A percentile compares a stretch with the other conserved stretches of the same genome.
Evolutionary conservation across 1,140 invertebrate species (phyloP).

Genomic region (Drosophila prosaltans): DNA sequence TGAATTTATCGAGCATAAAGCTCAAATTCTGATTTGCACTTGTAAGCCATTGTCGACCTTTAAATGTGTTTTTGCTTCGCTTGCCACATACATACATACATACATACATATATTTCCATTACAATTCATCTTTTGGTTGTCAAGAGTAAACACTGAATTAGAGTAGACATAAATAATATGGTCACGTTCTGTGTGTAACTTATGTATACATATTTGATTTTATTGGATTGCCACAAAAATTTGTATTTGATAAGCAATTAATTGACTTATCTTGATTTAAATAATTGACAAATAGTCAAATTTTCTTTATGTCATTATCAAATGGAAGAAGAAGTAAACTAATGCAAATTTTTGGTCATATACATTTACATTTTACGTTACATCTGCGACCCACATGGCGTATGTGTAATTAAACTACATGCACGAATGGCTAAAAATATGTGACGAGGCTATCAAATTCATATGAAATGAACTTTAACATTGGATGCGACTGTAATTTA

Average conservation of each 20-base stretch:
- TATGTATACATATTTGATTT: conserved; percentile 24
- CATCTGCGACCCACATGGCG: neutral
- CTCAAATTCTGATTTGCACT: neutral
- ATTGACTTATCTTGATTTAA: too few species aligned
- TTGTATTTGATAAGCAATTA: too few species aligned
- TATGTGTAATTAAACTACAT: conserved; percentile 42
- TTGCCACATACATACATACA: neutral
- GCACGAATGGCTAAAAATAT: conserved; percentile 1
- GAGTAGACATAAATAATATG: conserved; percentile 28
- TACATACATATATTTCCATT: too few species aligned
- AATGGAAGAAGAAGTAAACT: too few species aligned
- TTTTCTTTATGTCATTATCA: too few species aligned
- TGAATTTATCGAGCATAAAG: neutral
- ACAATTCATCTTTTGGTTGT: too few species aligned
- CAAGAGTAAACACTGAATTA: conserved; percentile 66
- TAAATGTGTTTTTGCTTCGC: neutral
- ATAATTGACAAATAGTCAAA: too few species aligned
- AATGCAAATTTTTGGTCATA: too few species aligned
- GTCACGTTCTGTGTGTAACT: conserved; percentile 56
- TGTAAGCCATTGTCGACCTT: too few species aligned
- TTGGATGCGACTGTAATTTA: neutral
- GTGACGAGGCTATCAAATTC: neutral
- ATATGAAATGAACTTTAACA: neutral
- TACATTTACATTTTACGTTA: too few species aligned
- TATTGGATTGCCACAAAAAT: neutral